These are phyloP conservation scores for Drosophila kuntzei DNA, from an alignment of 2,888 invertebrate species.

Conservation along the genomic window DNA sequence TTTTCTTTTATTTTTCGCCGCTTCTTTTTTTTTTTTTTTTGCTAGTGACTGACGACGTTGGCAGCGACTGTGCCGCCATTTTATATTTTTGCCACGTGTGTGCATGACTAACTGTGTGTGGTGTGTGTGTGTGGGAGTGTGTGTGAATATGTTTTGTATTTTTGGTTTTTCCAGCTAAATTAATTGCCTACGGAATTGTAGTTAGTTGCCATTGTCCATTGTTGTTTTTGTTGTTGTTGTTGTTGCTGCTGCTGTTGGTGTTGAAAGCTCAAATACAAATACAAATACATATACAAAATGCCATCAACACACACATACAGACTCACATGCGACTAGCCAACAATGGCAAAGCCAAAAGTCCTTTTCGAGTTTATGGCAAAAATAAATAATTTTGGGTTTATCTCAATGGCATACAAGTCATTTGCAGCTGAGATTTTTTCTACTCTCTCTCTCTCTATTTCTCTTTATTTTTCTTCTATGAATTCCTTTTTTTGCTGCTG, in stretches of 20 bases:
- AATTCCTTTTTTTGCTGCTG: not conserved
- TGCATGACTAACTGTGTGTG: constrained; percentile 18
- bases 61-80: constrained; percentile 49
- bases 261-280: constrained; percentile 77
- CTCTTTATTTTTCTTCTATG: constrained; percentile 5
- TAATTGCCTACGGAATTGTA: constrained; percentile 81
- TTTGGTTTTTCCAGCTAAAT: constrained; percentile 79
- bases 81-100: constrained; percentile 64
- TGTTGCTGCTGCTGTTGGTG: constrained; percentile 49
- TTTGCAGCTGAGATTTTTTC: constrained; percentile 80
- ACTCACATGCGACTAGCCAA: constrained; percentile 34
- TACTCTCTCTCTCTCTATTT: constrained; percentile 27
- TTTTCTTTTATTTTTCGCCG: constrained; percentile 59
- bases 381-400: constrained; percentile 81
- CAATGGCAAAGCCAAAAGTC: constrained; percentile 74
- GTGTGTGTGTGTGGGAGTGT: constrained; percentile 24
- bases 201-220: constrained; percentile 72
- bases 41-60: constrained; percentile 66
- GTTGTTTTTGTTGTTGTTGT: constrained; percentile 47
- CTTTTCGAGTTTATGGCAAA: constrained; percentile 79
- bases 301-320: constrained; percentile 46
- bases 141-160: constrained; percentile 64
- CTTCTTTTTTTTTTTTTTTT: constrained; percentile 31
- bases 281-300: constrained; percentile 58
- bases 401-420: constrained; percentile 80